Evolutionary conservation across 2,888 invertebrate genomes (phyloP).

Genomic region (Periphyllus acericola): DNA sequence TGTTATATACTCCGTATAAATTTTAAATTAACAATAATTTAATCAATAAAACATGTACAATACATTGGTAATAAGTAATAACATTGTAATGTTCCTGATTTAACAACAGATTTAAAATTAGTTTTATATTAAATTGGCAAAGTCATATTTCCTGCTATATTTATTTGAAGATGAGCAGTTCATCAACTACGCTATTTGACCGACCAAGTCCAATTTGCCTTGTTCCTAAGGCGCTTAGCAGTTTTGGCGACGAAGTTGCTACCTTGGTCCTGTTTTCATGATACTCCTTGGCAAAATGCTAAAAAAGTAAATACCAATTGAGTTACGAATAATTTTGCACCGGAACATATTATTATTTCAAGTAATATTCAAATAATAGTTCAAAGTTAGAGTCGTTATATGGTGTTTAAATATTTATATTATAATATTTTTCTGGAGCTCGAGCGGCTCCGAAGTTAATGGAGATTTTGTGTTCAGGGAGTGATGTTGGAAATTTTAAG

Average conservation of each 20-base stretch:
- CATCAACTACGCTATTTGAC: slow-evolving; percentile 87
- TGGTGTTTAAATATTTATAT: too few species aligned
- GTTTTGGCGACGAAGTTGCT: slow-evolving; percentile 61
- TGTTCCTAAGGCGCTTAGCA: slow-evolving; percentile 70
- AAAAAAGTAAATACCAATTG: neutral
- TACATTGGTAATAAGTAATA: slow-evolving; percentile 47
- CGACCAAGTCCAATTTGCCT: slow-evolving; percentile 71
- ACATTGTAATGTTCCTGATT: slow-evolving; percentile 32
- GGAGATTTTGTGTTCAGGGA: too few species aligned
- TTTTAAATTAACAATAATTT: slow-evolving; percentile 58
- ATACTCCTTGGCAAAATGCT: slow-evolving; percentile 62
- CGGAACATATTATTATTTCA: too few species aligned
- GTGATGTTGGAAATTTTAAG: too few species aligned
- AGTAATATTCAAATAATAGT: too few species aligned
- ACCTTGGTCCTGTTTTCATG: slow-evolving; percentile 58
- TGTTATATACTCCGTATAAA: neutral
- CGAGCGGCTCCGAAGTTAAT: too few species aligned
- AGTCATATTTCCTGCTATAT: slow-evolving; percentile 23
- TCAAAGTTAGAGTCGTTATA: too few species aligned
- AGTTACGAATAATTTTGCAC: neutral
- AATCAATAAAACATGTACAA: slow-evolving; percentile 54
- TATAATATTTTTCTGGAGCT: too few species aligned
- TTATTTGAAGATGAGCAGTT: slow-evolving; percentile 71
- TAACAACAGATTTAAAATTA: slow-evolving; percentile 49
- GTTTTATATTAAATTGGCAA: slow-evolving; percentile 34